Evolutionary conservation across 2,888 invertebrate genomes (phyloP), one percentile per base, ranked within the genome.

Genomic region (Drosophila niveifrons): DNA sequence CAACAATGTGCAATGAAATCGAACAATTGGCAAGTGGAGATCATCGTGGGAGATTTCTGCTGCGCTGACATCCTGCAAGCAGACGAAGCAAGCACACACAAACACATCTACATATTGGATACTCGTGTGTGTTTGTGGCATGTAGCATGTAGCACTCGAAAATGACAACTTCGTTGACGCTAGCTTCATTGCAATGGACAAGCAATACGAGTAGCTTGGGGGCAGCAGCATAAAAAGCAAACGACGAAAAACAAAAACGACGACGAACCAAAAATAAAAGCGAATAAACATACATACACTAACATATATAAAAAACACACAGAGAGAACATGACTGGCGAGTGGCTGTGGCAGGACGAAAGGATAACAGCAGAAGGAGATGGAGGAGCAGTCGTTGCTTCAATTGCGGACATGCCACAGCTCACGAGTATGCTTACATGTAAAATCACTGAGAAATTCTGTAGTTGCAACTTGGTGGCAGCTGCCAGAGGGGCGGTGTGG

Each of bases 401-500:
- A 88, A 91, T 88, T 90, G 90, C 82, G 89, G 90, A 91, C 91
- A 90, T 87, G 87, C 81, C 89, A 75, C 82, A 87, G 80, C 90
- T 91, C 90, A 89, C 90, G 83, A 89, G 90, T 80, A 88, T 85
- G 85, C 90, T 91, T 91, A 90, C 90, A 90, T 88, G 89, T 82
- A 82, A 90, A 91, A 90, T 90, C 91, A 90, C 75, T 83, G 83
- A 79, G 85, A 88, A 83, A 82, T 84, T 70, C 78, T 71, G 75
- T 55, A 71, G 66, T 55, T 56, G 29, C 46, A 52, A 61, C 18
- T 41, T 28, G 39, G 50, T 44, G 44, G 64, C 0, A 8, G 9
- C 15, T 7, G 34, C 10, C 13, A 11, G 17, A 6, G 9, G n/a
- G 8, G 13, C n/a, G n/a, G 10, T 18, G 29, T 8, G 53, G 39